These are phyloP conservation scores for Ceratosolen fusciceps DNA, from an alignment of 1,140 invertebrate genomes.

Conservation along the genomic window DNA sequence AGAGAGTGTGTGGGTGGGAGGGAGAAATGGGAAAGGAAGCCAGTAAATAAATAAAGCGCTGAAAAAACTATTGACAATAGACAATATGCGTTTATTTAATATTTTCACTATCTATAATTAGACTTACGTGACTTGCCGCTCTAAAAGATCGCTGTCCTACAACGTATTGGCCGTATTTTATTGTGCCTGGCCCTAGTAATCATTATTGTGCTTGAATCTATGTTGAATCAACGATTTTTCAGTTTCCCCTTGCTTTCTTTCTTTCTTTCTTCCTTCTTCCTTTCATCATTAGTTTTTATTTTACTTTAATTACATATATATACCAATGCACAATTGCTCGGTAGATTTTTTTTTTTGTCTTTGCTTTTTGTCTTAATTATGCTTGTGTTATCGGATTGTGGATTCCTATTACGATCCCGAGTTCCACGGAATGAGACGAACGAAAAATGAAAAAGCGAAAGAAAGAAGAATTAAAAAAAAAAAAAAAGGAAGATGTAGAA, in stretches of 20 bases:
- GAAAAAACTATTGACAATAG: conserved; percentile 61
- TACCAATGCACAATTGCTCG: conserved; percentile 48
- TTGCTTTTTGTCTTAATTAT: conserved; percentile 1
- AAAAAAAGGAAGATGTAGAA: no score
- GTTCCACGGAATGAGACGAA: background rate
- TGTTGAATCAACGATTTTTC: conserved; percentile 64
- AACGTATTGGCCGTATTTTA: conserved; percentile 71
- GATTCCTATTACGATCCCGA: conserved; percentile 7
- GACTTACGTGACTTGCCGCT: conserved; percentile 68
- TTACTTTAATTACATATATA: conserved; percentile 54
- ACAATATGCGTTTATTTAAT: conserved; percentile 73
- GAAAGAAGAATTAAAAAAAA: no score
- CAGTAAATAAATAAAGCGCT: background rate
- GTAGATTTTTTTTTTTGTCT: conserved; percentile 3
- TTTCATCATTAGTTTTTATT: no score
- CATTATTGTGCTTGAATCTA: conserved; percentile 70
- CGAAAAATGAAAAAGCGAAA: no score
- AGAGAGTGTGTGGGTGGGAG: no score
- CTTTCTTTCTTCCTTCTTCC: no score
- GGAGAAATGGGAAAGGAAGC: no score
- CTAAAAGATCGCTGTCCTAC: conserved; percentile 71
- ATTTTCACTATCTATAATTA: conserved; percentile 66
- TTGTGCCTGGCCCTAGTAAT: conserved; percentile 72
- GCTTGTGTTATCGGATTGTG: conserved; percentile 6
- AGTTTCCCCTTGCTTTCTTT: no score